phyloP scores from a whole-genome alignment of 2,113 vertebrate genomes.

The Nipponia nippon region DNA sequence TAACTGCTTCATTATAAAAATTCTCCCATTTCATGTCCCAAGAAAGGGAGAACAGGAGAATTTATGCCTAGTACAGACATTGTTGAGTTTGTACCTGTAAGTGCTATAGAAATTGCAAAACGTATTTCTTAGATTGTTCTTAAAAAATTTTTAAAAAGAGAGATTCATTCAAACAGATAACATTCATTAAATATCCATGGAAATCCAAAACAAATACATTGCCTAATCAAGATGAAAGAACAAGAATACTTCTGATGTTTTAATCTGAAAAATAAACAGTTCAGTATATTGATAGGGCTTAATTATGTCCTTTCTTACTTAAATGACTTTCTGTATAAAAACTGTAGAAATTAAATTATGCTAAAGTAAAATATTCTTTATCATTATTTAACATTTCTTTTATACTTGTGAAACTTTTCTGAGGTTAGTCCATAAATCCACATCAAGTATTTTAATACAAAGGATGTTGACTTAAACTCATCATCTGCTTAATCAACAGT shows the following conservation, averaged over 20 bases:
- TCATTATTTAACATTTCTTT: constrained; percentile 43
- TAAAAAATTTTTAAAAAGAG: too few species aligned
- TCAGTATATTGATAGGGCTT: constrained; percentile 66
- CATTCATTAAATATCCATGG: constrained; percentile 33
- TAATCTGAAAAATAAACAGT: constrained; percentile 74
- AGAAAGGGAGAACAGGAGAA: not conserved
- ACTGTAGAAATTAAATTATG: constrained; percentile 51
- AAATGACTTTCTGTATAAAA: constrained; percentile 72
- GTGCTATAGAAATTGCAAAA: not conserved
- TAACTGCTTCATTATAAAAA: not conserved
- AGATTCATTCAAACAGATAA: constrained; percentile 39
- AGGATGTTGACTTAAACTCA: constrained; percentile 53
- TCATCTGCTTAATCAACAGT: constrained; percentile 64
- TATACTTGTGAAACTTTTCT: constrained; percentile 28
- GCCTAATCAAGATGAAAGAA: constrained; percentile 71
- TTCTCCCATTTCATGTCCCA: not conserved
- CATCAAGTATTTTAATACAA: constrained; percentile 69
- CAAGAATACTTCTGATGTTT: constrained; percentile 65
- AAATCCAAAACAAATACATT: constrained; percentile 67
- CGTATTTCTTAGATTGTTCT: not conserved
- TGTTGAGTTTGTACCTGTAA: not conserved
- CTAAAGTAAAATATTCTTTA: constrained; percentile 29
- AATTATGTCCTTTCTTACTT: constrained; percentile 67
- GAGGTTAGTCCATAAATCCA: constrained; percentile 50
- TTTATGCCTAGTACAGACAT: not conserved